phyloP scores from a whole-genome alignment of 2,888 invertebrate species.

The Tachystola acroxantha region DNA sequence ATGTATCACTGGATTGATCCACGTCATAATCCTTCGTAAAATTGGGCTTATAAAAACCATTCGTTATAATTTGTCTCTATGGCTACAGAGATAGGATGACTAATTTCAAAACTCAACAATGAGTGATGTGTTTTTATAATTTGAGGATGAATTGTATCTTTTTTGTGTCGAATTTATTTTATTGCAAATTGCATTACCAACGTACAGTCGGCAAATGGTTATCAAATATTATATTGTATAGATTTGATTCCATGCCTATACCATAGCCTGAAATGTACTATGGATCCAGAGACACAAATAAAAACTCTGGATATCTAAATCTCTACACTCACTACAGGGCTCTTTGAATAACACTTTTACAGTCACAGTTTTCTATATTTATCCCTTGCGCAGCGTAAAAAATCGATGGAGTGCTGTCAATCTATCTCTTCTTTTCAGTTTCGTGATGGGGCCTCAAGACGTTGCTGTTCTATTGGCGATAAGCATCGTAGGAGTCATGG shows the following conservation, averaged over 20 bases:
- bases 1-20: slow-evolving; percentile 57
- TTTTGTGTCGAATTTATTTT: not conserved
- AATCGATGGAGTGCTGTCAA: no score
- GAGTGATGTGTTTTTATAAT: slow-evolving; percentile 8
- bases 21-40: slow-evolving; percentile 37
- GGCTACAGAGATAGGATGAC: slow-evolving; percentile 23
- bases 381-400: no score
- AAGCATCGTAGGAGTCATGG: slow-evolving; percentile 65
- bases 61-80: slow-evolving; percentile 16
- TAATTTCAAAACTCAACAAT: slow-evolving; percentile 21
- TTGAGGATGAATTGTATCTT: not conserved
- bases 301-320: no score
- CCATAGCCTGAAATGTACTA: no score
- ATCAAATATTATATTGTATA: no score
- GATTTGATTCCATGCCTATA: no score
- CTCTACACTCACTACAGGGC: no score
- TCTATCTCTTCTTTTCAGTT: slow-evolving; percentile 49
- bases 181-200: no score
- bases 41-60: slow-evolving; percentile 18
- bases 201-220: no score
- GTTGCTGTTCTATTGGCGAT: slow-evolving; percentile 58
- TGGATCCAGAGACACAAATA: no score
- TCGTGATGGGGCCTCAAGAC: slow-evolving; percentile 62
- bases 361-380: no score
- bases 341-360: no score